Percentiles rank a stretch among this genome's conserved stretches.
Conservation (phyloP, 2,888 invertebrate species). For the Cantharis rufa region DNA sequence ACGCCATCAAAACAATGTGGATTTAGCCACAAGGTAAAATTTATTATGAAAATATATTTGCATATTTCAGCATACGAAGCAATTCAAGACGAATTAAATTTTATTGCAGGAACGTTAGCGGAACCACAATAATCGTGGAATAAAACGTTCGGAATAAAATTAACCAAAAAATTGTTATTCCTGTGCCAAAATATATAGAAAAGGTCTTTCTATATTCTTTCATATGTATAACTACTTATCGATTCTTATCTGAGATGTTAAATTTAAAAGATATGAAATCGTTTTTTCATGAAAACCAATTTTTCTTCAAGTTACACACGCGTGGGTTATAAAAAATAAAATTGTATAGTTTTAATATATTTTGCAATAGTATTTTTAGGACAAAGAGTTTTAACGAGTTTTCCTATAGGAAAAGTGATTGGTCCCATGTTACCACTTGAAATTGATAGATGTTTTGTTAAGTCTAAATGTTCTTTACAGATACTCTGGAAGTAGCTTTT, state of each 20-base stretch:
- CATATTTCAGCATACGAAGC: neutral
- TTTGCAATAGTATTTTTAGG: slow-evolving; percentile 20
- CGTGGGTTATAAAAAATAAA: neutral
- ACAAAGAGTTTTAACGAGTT: slow-evolving; percentile 35
- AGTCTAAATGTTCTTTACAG: slow-evolving; percentile 22
- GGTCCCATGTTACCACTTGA: slow-evolving; percentile 33
- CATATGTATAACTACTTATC: neutral
- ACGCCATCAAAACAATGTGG: neutral
- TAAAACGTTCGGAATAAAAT: neutral
- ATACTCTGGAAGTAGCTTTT: slow-evolving; percentile 27
- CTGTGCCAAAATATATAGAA: neutral
- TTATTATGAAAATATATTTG: neutral
- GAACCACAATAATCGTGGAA: neutral
- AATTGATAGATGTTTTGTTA: slow-evolving; percentile 35
- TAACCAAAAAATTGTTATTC: neutral
- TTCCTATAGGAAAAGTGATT: slow-evolving; percentile 34
- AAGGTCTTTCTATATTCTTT: neutral
- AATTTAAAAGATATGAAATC: neutral
- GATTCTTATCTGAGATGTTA: neutral
- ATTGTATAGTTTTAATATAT: neutral
- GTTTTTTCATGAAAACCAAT: neutral
- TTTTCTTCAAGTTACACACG: neutral
- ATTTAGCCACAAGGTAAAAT: neutral
- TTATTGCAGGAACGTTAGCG: too few species aligned
- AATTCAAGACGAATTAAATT: neutral